These are phyloP conservation scores for Calliopsis andreniformis DNA, from an alignment of 1,140 invertebrate species.

Conservation along the genomic window DNA sequence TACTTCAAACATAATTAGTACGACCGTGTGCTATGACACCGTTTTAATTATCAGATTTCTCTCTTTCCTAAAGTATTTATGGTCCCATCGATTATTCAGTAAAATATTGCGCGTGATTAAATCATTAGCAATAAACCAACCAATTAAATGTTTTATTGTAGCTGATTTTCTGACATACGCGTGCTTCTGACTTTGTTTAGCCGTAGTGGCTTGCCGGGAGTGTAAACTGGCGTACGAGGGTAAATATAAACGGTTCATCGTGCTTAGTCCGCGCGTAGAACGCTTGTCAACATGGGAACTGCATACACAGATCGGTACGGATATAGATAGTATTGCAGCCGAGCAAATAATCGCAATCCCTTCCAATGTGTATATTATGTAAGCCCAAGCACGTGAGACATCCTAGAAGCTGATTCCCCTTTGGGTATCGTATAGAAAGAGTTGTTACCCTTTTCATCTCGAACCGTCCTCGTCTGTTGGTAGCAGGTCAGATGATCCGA, in stretches of 20 bases:
- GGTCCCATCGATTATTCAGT: neutral
- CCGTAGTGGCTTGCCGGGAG: slow-evolving; percentile 20
- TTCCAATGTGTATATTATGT: slow-evolving; percentile 53
- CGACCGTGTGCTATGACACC: too few relatives aligned
- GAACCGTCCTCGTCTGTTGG: neutral
- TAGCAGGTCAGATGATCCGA: slow-evolving; percentile 13
- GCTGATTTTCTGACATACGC: neutral
- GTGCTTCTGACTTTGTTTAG: slow-evolving; percentile 3
- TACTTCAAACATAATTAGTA: too few relatives aligned
- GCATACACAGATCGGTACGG: slow-evolving; percentile 64
- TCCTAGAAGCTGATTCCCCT: slow-evolving; percentile 22
- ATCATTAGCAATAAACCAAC: slow-evolving; percentile 5
- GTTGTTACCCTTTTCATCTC: slow-evolving; percentile 43
- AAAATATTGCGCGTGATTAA: neutral
- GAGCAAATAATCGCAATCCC: slow-evolving; percentile 62
- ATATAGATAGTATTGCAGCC: slow-evolving; percentile 65
- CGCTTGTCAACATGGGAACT: slow-evolving; percentile 66
- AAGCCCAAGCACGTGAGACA: slow-evolving; percentile 56
- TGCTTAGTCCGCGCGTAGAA: slow-evolving; percentile 56
- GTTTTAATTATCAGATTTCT: too few relatives aligned
- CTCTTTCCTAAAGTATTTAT: too few relatives aligned
- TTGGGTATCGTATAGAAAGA: slow-evolving; percentile 16
- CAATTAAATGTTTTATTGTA: slow-evolving; percentile 20
- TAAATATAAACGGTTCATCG: slow-evolving; percentile 64
- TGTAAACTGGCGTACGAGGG: slow-evolving; percentile 42